phyloP scores from a whole-genome alignment of 2,888 invertebrate species.

The Euplagia quadripunctaria region DNA sequence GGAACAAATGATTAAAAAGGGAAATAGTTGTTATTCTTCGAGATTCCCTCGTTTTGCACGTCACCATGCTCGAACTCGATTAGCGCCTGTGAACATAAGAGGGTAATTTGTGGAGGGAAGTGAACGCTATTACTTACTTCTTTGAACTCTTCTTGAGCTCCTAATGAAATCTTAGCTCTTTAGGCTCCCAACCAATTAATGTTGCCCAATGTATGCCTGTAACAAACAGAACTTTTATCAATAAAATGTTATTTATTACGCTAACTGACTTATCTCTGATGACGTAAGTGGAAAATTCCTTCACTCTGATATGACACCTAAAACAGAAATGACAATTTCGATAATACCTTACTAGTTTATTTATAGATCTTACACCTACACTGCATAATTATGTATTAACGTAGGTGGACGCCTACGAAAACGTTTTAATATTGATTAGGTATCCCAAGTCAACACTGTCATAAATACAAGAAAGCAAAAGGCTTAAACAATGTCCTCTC shows the following conservation, averaged over 20 bases:
- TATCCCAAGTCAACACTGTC: not conserved
- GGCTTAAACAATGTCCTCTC: not conserved
- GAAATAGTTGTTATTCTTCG: constrained; percentile 19
- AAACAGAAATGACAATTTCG: not conserved
- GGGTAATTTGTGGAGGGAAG: constrained; percentile 43
- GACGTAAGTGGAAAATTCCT: not conserved
- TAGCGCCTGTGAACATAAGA: constrained; percentile 73
- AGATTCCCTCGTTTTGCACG: constrained; percentile 14
- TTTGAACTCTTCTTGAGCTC: constrained; percentile 85
- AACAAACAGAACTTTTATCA: constrained; percentile 65
- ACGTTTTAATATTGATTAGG: not conserved
- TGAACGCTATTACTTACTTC: constrained; percentile 80
- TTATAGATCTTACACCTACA: not conserved
- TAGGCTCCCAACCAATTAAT: constrained; percentile 80
- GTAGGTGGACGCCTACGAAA: not conserved
- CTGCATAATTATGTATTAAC: not conserved
- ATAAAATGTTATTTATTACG: not conserved
- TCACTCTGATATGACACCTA: not conserved
- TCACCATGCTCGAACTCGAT: constrained; percentile 10
- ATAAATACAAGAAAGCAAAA: not conserved
- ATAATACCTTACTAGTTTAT: not conserved
- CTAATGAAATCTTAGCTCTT: constrained; percentile 83
- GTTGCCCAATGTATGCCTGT: constrained; percentile 79
- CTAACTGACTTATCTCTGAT: not conserved
- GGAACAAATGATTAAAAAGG: constrained; percentile 16